Evolutionary conservation across 2,113 vertebrate genomes (phyloP).

Genomic region (Nyctereutes procyonoides): DNA sequence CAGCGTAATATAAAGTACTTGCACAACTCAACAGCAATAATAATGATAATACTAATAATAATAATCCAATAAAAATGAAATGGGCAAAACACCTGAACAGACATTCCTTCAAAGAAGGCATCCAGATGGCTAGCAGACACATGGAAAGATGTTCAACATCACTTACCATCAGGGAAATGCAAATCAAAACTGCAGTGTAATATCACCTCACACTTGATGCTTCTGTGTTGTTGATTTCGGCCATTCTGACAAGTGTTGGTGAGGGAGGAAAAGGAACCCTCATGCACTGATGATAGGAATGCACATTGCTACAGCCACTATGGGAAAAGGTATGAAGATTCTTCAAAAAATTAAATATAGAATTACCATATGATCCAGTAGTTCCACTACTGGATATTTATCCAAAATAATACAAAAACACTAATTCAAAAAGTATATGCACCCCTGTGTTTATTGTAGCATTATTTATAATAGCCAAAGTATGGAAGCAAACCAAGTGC

Average conservation of each 20-base stretch:
- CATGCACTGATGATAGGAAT: not conserved
- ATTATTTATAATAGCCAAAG: not conserved
- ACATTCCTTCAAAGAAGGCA: not conserved
- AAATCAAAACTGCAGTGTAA: not conserved
- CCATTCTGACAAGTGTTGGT: not conserved
- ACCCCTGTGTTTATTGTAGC: not conserved
- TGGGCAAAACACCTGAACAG: not conserved
- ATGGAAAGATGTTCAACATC: not conserved
- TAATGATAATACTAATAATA: not conserved
- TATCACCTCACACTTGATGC: not conserved
- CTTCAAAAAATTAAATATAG: not conserved
- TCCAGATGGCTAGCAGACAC: not conserved
- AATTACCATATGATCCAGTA: not conserved
- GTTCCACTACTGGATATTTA: not conserved
- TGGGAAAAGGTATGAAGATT: not conserved
- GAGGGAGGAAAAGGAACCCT: not conserved
- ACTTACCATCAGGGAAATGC: not conserved
- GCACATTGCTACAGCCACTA: not conserved
- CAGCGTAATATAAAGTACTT: not conserved
- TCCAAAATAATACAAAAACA: not conserved
- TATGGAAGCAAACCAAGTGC: not conserved
- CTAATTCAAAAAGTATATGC: not conserved
- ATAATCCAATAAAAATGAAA: not conserved
- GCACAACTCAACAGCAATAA: not conserved
- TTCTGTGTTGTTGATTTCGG: too few species aligned